Base-by-base conservation (phyloP, 2,888 invertebrate genomes). In the Mesochorus sp. region DNA sequence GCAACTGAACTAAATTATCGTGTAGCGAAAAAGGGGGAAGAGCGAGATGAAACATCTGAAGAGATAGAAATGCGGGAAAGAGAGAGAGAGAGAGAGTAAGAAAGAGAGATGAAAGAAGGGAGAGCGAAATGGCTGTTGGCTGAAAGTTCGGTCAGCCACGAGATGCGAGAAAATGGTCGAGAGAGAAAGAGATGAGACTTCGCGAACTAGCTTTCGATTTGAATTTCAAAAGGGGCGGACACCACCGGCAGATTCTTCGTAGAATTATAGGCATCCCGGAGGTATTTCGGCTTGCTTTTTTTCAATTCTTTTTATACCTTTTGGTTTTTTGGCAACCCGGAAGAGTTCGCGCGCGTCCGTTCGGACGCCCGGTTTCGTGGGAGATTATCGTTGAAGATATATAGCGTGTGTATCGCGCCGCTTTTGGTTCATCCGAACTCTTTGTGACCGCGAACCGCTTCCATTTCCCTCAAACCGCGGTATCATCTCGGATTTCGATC, bases 1-100 rank as follows among this genome's bases (percentile, higher is more conserved):
- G 80, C 80, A 80, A 81, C 81, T 79, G 80, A 81, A 80, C 80
- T 84, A 82, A 84, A 84, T 84, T 84, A 83, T 80, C 79, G 78
- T 82, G 77, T 82, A 84, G 82, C 81, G 81, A 84, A 84, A 76
- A 57, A 71, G 73, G 79, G 78, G 14, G 37, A 59, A 67, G 47
- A 67, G 49, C 34, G 68, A 79, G 59, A 67, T 51, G 66, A 34
- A 42, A 47, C 12, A 53, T 62, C 39, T 31, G 49, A 28, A 71
- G 75, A 64, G 59, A 12, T 64, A 72, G 51, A 5, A 8, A 59
- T 19, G 19, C 1, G 66, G 61, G 31, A 39, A 19, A 61, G 51
- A 19, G 44, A 47, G 10, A 31, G 21, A 14, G 21, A 28, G 37
- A 62, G 28, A 53, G n/a, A 42, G n/a, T 17, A 24, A 6, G 39